Percentiles rank a stretch among this genome's conserved stretches.
These are phyloP conservation scores for Chionodraco myersi DNA, from an alignment of 2,113 vertebrate species.

Conservation along the genomic window DNA sequence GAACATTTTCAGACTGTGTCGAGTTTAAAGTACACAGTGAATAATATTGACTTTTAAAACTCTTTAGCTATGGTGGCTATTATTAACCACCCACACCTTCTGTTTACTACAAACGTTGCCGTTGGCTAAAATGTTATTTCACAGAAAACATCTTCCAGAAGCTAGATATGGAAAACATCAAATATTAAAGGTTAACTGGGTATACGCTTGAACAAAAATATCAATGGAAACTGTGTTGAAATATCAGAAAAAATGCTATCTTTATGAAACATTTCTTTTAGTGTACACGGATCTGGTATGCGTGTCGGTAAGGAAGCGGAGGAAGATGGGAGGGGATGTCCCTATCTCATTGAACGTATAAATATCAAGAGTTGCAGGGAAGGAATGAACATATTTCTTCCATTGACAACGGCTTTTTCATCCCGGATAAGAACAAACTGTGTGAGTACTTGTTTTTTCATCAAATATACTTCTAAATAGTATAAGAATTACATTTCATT, in stretches of 20 bases:
- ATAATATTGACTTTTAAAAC: background rate
- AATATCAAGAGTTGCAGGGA: slow-evolving; percentile 33
- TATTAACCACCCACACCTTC: background rate
- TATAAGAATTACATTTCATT: background rate
- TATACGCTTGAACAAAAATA: background rate
- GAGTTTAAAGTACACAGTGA: background rate
- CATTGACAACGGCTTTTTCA: background rate
- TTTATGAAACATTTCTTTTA: background rate
- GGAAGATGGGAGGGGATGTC: slow-evolving; percentile 13
- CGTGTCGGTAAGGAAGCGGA: background rate
- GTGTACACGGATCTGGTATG: background rate
- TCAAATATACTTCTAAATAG: background rate
- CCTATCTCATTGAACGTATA: slow-evolving; percentile 36
- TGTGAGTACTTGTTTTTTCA: slow-evolving; percentile 21
- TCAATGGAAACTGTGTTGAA: background rate
- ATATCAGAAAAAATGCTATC: background rate
- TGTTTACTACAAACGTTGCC: slow-evolving; percentile 27
- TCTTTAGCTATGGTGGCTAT: background rate
- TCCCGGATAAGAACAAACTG: background rate
- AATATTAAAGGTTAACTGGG: background rate
- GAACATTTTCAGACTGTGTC: no score
- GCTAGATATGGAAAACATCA: background rate
- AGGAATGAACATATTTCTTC: background rate
- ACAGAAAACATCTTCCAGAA: background rate
- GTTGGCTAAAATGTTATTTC: background rate